Base-by-base conservation (phyloP, 2,888 invertebrate species). In the Tachina grossa region DNA sequence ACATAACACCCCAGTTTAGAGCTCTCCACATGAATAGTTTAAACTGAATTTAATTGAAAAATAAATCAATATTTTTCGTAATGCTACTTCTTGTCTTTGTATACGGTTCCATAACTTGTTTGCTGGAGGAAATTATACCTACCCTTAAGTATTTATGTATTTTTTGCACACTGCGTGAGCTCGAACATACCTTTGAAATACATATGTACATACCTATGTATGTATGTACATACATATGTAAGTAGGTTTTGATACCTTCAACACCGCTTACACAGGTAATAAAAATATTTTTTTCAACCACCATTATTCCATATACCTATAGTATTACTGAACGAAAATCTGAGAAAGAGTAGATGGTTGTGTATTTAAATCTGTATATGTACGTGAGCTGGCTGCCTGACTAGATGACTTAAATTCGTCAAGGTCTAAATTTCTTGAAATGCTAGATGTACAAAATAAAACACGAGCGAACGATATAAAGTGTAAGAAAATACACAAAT, bases 381-480 rank as follows among this genome's bases (percentile, higher is more conserved):
- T 13, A 63, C n/a, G 14, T 41, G 43, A 19, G 43, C 9, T 63
- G 9, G 11, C 9, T 19, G 19, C 16, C 49, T 65, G 55, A 11
- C 47, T 74, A 31, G 68, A 14, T 77, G 66, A 19, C n/a, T 76
- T 49, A 66, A 66, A 53, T 71, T 83, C 63, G 57, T 71, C 82
- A 83, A 83, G 76, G 82, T 83, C 76, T 83, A 77, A 57, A 83
- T 57, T 83, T 83, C 71, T 83, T 57, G 63, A 82, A 71, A 65
- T 49, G 71, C 63, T 51, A 65, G 82, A 71, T 82, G 71, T 71
- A 77, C 76, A 82, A 69, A 82, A 76, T 57, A 49, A 51, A 65
- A 71, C 69, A 82, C 69, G 63, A 76, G 71, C 61, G 19, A 68
- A 53, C 43, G 31, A 83, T 65, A 68, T 68, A 51, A 61, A 59